Evolutionary conservation across 2,797 vertebrate species (phyloP).

Genomic region (Loris lydekkerianus): DNA sequence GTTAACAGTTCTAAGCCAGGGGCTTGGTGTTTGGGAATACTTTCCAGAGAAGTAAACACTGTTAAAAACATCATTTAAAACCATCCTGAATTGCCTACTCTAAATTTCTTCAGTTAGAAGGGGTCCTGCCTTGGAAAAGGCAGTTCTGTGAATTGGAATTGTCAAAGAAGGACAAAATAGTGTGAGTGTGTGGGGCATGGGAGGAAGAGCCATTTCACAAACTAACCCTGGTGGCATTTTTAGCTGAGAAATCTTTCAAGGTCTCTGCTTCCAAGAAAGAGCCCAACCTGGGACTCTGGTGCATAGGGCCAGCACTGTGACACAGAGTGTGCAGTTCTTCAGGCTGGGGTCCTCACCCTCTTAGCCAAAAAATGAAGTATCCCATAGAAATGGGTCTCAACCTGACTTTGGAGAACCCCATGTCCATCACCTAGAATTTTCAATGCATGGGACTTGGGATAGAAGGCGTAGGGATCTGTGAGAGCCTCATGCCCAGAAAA

Average conservation of each 20-base stretch:
- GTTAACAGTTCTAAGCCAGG: background rate
- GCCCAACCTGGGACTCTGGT: background rate
- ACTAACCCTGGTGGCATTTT: background rate
- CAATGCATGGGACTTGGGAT: background rate
- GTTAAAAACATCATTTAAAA: background rate
- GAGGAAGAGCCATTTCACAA: background rate
- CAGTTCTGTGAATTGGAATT: background rate
- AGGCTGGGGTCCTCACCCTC: background rate
- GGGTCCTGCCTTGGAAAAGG: background rate
- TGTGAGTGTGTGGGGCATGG: accelerated
- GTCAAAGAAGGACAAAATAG: background rate
- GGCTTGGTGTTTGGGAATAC: background rate
- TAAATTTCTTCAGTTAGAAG: background rate
- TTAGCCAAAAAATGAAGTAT: background rate
- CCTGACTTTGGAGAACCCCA: background rate
- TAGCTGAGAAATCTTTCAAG: background rate
- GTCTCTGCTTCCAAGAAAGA: background rate
- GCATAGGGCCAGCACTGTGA: no score
- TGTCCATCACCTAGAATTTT: background rate
- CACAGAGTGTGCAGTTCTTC: background rate
- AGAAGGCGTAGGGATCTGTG: background rate
- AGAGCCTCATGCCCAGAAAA: background rate
- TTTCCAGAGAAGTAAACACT: constrained; percentile 25
- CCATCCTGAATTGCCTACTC: background rate
- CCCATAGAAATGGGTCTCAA: background rate